These are phyloP conservation scores for Drosophila lutescens DNA, from an alignment of 2,888 invertebrate species.

Conservation along the genomic window DNA sequence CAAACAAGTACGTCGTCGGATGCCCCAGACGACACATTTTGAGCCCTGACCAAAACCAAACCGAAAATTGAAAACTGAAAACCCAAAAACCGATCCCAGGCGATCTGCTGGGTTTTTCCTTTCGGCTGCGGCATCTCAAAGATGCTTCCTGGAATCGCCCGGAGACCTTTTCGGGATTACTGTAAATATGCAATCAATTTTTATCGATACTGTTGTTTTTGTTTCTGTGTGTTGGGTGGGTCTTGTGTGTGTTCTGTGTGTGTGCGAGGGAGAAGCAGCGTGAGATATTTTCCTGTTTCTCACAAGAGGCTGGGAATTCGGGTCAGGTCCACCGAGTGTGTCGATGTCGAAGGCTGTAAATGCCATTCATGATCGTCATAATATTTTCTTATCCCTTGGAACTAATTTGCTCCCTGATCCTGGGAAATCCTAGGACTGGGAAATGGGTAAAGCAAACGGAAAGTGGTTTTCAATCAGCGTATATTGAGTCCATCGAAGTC, in stretches of 20 bases:
- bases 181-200: conserved; percentile 76
- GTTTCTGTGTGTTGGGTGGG: background rate
- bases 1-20: conserved; percentile 51
- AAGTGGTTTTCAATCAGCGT: conserved; percentile 20
- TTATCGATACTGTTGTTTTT: conserved; percentile 59
- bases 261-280: conserved; percentile 32
- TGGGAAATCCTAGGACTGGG: conserved; percentile 14
- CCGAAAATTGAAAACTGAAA: too few species aligned
- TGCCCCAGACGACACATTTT: conserved; percentile 38
- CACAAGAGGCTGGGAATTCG: conserved; percentile 31
- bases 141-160: conserved; percentile 46
- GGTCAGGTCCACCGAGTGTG: conserved; percentile 17
- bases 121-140: conserved; percentile 33
- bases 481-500: conserved; percentile 4
- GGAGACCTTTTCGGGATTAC: conserved; percentile 55
- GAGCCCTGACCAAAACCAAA: conserved; percentile 18
- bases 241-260: conserved; percentile 17
- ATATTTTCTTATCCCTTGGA: conserved; percentile 49
- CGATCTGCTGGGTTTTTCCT: conserved; percentile 2
- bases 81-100: conserved; percentile 6
- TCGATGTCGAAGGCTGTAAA: conserved; percentile 34
- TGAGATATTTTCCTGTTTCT: conserved; percentile 40
- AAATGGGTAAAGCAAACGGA: conserved; percentile 7
- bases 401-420: conserved; percentile 38
- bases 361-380: conserved; percentile 48